A percentile compares a stretch with the other conserved stretches of the same genome.
Conservation (phyloP, 1,140 invertebrate genomes). For the Formica selysi region DNA sequence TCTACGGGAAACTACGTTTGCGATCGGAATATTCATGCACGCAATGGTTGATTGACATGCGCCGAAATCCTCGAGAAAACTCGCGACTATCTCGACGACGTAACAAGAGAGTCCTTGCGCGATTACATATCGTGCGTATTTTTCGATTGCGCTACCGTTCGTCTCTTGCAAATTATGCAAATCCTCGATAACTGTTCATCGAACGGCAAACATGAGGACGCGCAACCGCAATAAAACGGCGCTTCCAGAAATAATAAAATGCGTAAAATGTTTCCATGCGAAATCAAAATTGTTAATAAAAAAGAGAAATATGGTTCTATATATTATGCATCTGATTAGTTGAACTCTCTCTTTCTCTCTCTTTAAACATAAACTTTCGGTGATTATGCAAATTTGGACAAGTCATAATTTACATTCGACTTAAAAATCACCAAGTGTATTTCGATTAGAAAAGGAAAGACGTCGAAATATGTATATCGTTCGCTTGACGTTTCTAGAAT, state of each 20-base stretch:
- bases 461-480: not conserved
- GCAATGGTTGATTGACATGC: not conserved
- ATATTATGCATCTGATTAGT: not conserved
- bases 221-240: conserved; percentile 12
- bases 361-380: not conserved
- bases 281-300: not conserved
- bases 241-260: not conserved
- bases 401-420: not conserved
- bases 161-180: conserved; percentile 43
- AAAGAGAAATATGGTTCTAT: not conserved
- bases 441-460: not conserved
- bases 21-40: conserved; percentile 18
- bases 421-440: conserved; percentile 12
- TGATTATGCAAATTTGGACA: not conserved
- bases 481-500: not conserved
- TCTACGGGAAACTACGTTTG: not conserved
- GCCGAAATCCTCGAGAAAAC: not conserved
- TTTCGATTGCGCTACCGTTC: conserved; percentile 27
- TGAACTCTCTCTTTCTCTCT: not conserved
- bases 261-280: not conserved
- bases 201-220: conserved; percentile 30
- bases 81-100: not conserved
- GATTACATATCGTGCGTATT: not conserved
- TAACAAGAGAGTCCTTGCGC: too few relatives aligned
- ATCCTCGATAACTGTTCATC: conserved; percentile 50